Evolutionary conservation across 92 coral and sea anemone species (phyloP).

Genomic region (Pocillopora meandrina): DNA sequence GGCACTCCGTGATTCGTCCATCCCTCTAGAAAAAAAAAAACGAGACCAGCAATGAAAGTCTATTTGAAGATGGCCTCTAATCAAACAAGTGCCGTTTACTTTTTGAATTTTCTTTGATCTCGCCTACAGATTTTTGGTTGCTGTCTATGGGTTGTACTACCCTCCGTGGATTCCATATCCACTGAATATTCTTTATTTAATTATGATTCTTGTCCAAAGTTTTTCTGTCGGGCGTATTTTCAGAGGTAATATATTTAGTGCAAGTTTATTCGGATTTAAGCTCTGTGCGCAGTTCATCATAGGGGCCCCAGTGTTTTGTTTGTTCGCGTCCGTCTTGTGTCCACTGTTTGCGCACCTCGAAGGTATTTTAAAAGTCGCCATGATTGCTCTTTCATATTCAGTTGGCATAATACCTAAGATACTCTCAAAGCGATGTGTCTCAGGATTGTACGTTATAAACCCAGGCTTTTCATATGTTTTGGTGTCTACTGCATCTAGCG

Average conservation of each 20-base stretch:
- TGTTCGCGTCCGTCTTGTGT: neutral
- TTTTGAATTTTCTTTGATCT: slow-evolving; percentile 30
- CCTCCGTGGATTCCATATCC: slow-evolving; percentile 39
- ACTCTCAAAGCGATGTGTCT: slow-evolving; percentile 9
- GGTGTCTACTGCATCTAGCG: slow-evolving; percentile 24
- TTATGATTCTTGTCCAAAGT: neutral
- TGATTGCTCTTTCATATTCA: slow-evolving; percentile 1
- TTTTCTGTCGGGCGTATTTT: slow-evolving; percentile 3
- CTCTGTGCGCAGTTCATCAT: slow-evolving; percentile 29
- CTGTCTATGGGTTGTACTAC: slow-evolving; percentile 18
- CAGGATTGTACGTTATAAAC: slow-evolving; percentile 18
- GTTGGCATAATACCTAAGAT: slow-evolving; percentile 13
- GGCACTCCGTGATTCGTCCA: neutral
- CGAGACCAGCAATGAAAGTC: neutral
- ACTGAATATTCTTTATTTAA: slow-evolving; percentile 13
- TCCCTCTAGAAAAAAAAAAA: neutral
- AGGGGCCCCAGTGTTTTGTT: neutral
- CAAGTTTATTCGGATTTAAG: slow-evolving; percentile 15
- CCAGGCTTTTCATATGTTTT: slow-evolving; percentile 31
- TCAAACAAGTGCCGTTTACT: no score
- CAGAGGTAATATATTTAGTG: neutral
- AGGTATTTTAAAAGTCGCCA: slow-evolving; percentile 1
- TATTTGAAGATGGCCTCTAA: slow-evolving; percentile 22
- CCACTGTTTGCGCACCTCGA: slow-evolving; percentile 31
- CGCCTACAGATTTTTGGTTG: slow-evolving; percentile 26